Evolutionary conservation across 2,888 invertebrate genomes (phyloP), one percentile per base, ranked within the genome.

Genomic region (Nephrotoma flavescens): DNA sequence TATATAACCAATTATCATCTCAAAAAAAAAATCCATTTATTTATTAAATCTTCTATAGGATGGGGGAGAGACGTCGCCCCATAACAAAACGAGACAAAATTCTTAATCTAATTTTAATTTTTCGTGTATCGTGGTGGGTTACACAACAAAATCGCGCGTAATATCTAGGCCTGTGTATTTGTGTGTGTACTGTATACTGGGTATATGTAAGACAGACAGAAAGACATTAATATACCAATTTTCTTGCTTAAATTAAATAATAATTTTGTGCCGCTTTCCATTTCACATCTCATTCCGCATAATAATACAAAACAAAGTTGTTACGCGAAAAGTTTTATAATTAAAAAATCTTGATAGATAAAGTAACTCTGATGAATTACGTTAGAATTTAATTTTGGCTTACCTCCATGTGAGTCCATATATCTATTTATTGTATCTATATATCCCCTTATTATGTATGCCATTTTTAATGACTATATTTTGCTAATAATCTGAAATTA

Each of bases 371-470:
- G n/a, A 47, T 47, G 47, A 47, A 47, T 47, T 47, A 47, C 11
- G n/a, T 47, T 11, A 11, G n/a, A 47, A 12, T 12, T n/a, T 12
- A 12, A 47, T n/a, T 47, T 84, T 7, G 41, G 12, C 84, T 94
- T 92, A 96, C 96, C 96, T 93, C 96, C 95, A 93, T 96, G 94
- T 94, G 95, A 95, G 92, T 96, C 95, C 94, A 96, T 94, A 91
- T 95, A 94, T 91, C 94, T 94, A 92, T 96, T 95, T 92, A 96
- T 94, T 91, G 94, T 94, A 92, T 95, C 95, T 92, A 96, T 94
- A 92, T 95, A 95, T 92, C 95, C 94, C 93, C 96, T 93, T 92
- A 96, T 94, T 31, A 71, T 71, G 71, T 71, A 31, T 31, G 71
- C 31, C 71, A 71, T 71, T 71, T 71, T 71, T 19, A 71, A 71